These are phyloP conservation scores for Peucedramus taeniatus DNA, from an alignment of 2,113 vertebrate genomes.

Conservation along the genomic window DNA sequence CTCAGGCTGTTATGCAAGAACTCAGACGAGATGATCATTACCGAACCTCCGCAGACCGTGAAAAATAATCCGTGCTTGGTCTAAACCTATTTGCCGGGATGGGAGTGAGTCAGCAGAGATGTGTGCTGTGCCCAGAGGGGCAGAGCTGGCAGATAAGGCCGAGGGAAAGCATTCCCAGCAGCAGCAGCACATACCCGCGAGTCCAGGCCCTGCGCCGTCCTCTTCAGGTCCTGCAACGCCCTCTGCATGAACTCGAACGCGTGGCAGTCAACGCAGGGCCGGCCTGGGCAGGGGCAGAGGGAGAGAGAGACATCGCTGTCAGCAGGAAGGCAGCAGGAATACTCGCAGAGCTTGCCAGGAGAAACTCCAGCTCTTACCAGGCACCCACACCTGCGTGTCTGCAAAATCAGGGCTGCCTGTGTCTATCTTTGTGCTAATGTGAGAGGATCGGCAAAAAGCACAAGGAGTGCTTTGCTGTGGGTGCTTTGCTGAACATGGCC, in stretches of 20 bases:
- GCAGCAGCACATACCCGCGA: slow-evolving; percentile 76
- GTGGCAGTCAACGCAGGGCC: slow-evolving; percentile 95
- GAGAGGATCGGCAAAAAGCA: background rate
- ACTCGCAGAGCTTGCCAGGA: background rate
- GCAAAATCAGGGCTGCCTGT: background rate
- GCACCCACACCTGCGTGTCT: background rate
- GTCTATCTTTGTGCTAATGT: background rate
- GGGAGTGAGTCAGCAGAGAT: slow-evolving; percentile 45
- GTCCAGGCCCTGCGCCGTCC: slow-evolving; percentile 89
- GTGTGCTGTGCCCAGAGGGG: background rate
- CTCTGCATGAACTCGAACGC: slow-evolving; percentile 99
- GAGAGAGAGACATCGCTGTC: background rate
- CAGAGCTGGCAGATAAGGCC: background rate
- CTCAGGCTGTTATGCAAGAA: slow-evolving; percentile 18
- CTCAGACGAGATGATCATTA: background rate
- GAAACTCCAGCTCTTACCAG: background rate
- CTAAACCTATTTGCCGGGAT: slow-evolving; percentile 3
- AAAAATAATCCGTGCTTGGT: background rate
- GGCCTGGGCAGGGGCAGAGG: slow-evolving; percentile 74
- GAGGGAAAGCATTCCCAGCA: background rate
- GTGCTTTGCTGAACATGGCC: background rate
- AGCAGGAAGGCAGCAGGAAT: background rate
- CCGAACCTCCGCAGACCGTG: background rate
- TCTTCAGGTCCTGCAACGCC: slow-evolving; percentile 92
- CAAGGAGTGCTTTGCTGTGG: background rate